Conservation (phyloP, 2,888 invertebrate species). For the Agonopterix heracliana region DNA sequence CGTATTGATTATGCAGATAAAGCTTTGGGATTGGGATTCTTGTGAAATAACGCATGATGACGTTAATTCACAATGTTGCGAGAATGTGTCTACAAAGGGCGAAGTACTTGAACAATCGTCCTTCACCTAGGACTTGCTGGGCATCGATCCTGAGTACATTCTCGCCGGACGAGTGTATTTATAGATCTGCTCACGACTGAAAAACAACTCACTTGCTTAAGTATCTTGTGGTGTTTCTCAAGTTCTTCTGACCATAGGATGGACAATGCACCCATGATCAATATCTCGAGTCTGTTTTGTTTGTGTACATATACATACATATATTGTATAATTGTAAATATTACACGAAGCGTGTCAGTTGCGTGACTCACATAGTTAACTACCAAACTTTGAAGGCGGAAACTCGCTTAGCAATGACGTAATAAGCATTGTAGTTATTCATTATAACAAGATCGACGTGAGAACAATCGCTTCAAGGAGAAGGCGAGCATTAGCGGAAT, state of each 20-base stretch:
- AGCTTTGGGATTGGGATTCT: too few species aligned
- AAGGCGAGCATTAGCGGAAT: constrained; percentile 46
- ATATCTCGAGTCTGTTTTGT: constrained; percentile 1
- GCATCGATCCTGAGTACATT: constrained; percentile 59
- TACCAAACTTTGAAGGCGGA: constrained; percentile 69
- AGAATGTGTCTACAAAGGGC: constrained; percentile 31
- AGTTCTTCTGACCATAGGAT: constrained; percentile 22
- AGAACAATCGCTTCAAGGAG: constrained; percentile 68
- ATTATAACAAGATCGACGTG: constrained; percentile 68
- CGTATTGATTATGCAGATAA: too few species aligned
- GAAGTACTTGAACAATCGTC: constrained; percentile 58
- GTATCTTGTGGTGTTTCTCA: constrained; percentile 1
- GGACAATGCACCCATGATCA: constrained; percentile 35
- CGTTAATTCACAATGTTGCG: background rate
- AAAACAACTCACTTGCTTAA: constrained; percentile 22
- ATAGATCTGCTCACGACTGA: constrained; percentile 45
- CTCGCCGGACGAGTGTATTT: constrained; percentile 62
- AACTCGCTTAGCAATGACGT: constrained; percentile 69
- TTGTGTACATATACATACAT: constrained; percentile 12
- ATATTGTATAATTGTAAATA: constrained; percentile 33
- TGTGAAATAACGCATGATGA: background rate
- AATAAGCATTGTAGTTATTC: constrained; percentile 70
- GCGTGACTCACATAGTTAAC: constrained; percentile 70
- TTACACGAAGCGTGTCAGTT: constrained; percentile 54
- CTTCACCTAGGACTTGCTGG: constrained; percentile 66